A percentile compares a stretch with the other conserved stretches of the same genome.
Conservation (phyloP, 2,888 invertebrate genomes). For the Tupiocoris notatus region DNA sequence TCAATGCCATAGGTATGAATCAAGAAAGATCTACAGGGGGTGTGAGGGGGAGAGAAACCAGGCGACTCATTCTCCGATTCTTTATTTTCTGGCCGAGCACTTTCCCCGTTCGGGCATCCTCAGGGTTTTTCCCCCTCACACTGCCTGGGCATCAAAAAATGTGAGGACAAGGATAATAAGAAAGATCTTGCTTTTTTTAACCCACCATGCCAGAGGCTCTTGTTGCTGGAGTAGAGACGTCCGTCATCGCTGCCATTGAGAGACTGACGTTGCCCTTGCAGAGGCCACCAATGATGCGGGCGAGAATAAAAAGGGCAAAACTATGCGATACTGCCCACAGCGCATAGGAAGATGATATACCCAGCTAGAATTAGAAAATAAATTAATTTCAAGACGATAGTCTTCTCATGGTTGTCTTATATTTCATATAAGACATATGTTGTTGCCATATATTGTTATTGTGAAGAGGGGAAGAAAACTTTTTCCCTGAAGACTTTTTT, state of each 20-base stretch:
- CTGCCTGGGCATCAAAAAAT: no score
- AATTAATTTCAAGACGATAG: not conserved
- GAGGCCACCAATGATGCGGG: slow-evolving; percentile 89
- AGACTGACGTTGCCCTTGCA: slow-evolving; percentile 96
- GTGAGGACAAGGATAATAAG: no score
- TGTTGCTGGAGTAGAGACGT: slow-evolving; percentile 79
- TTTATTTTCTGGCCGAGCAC: no score
- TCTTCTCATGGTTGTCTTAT: no score
- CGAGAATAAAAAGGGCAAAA: slow-evolving; percentile 86
- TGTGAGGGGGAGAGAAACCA: not conserved
- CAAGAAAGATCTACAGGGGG: no score
- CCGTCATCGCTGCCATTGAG: slow-evolving; percentile 91
- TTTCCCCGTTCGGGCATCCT: no score
- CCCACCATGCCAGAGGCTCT: slow-evolving; percentile 90
- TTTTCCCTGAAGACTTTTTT: no score
- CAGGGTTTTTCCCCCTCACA: no score
- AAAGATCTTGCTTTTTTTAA: not conserved
- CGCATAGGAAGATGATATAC: slow-evolving; percentile 80
- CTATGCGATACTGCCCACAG: slow-evolving; percentile 86
- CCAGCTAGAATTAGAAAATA: slow-evolving; percentile 63
- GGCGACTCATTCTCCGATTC: not conserved
- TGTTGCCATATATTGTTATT: no score
- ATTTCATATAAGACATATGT: no score
- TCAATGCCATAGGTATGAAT: no score
- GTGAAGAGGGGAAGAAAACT: no score